Evolutionary conservation across 1,140 invertebrate species (phyloP), one percentile per base, ranked within the genome.

Genomic region (Lerema accius): DNA sequence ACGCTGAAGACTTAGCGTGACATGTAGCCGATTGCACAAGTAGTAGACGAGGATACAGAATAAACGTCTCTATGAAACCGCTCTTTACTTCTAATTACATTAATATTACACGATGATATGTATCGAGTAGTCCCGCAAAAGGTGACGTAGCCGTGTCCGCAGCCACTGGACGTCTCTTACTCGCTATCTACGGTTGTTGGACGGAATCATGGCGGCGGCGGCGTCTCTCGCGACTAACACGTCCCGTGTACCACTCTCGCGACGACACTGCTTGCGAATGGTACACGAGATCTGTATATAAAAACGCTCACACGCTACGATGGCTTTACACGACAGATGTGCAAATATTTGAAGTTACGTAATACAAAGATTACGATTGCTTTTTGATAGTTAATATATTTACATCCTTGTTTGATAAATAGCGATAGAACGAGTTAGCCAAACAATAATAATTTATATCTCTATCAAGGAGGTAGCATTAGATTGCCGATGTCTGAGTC

Each of bases 41-140:
- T 80, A 85, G 71, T 84, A 87, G 85, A 88, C 73, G 78, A 84
- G 75, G 76, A 84, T 88, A 90, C 81, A 84, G 88, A 86, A 88
- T 87, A 86, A 86, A 86, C 80, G 85, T 89, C 84, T 90, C 84
- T 89, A 88, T 89, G 85, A 86, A 88, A 89, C 85, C 83, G 84
- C 76, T 82, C 65, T 79, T 86, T 85, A 84, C 74, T 78, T 72
- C 85, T 89, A 89, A 87, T 89, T 89, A 90, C 70, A 88, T 86
- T 86, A 88, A 90, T 89, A 90, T 90, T 88, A 90, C 82, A 86
- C 79, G 86, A 83, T 90, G 88, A 90, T 90, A 90, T 90, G 88
- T 90, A 88, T 90, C 86, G 88, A 89, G 88, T 90, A 90, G 88
- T 90, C 88, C 86, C 88, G 85, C 80, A 84, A 83, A 84, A 89